These are phyloP conservation scores for Galleria mellonella DNA, from an alignment of 1,140 invertebrate genomes.

Conservation along the genomic window DNA sequence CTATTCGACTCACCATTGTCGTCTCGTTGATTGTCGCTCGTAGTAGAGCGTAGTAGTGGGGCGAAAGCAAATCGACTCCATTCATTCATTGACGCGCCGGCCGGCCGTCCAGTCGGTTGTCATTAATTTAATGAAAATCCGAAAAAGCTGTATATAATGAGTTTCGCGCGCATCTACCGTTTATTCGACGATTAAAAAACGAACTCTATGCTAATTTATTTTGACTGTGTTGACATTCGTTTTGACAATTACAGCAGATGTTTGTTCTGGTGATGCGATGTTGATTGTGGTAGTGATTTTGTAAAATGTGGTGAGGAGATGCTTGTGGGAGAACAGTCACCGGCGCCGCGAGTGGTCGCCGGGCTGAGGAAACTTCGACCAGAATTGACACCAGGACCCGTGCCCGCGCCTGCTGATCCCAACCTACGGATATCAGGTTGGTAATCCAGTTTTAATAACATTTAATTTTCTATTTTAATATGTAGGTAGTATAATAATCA, in stretches of 20 bases:
- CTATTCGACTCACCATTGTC: conserved; percentile 4
- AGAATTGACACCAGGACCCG: conserved; percentile 58
- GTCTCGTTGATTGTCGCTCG: conserved; percentile 20
- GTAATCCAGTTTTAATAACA: no score
- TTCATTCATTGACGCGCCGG: conserved; percentile 57
- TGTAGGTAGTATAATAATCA: conserved; percentile 6
- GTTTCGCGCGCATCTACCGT: conserved; percentile 53
- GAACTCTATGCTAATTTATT: conserved; percentile 10
- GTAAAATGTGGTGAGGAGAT: conserved; percentile 59
- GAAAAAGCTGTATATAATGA: conserved; percentile 17
- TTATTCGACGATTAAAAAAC: conserved; percentile 52
- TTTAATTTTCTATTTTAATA: neutral
- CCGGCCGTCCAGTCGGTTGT: conserved; percentile 25
- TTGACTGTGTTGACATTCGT: conserved; percentile 33
- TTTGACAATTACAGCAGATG: neutral
- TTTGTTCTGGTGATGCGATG: conserved; percentile 21
- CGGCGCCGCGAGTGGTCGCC: conserved; percentile 68
- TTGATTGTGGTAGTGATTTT: conserved; percentile 39
- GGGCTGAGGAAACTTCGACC: conserved; percentile 62
- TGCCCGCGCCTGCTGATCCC: conserved; percentile 56
- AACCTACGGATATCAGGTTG: conserved; percentile 64
- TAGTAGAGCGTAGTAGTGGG: conserved; percentile 25
- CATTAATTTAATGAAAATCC: conserved; percentile 9
- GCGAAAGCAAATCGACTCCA: conserved; percentile 36
- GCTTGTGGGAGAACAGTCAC: conserved; percentile 66